phyloP scores from a whole-genome alignment of 2,797 vertebrate species.

The Syngnathus rostellatus region DNA sequence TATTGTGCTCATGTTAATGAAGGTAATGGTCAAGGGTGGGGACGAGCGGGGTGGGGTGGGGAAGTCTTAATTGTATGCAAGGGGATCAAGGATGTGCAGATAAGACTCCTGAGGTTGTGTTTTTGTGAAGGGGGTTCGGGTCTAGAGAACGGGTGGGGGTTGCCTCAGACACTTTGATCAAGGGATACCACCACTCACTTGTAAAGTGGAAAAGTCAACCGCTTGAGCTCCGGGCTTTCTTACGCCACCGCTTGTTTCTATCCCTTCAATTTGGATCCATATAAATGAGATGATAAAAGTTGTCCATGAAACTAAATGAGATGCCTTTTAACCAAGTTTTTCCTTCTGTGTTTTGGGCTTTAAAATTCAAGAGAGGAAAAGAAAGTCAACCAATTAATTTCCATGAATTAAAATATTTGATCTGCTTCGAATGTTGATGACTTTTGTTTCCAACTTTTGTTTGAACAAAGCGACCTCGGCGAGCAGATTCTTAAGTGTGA shows the following conservation, averaged over 20 bases:
- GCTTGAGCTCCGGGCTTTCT: neutral
- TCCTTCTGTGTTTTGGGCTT: neutral
- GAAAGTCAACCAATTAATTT: too few relatives aligned
- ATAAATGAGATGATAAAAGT: too few relatives aligned
- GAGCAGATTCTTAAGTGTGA: neutral
- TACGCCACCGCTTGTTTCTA: too few relatives aligned
- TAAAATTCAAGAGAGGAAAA: neutral
- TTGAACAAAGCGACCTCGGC: neutral
- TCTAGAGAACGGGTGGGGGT: slow-evolving; percentile 1
- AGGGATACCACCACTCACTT: neutral
- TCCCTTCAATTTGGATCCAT: too few relatives aligned
- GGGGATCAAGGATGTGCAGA: slow-evolving; percentile 53
- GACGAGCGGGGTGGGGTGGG: slow-evolving; percentile 22
- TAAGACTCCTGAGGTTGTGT: slow-evolving; percentile 37
- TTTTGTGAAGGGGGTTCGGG: slow-evolving; percentile 10
- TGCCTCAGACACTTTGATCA: slow-evolving; percentile 9
- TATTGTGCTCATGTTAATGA: slow-evolving; percentile 62
- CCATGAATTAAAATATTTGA: too few relatives aligned
- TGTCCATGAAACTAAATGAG: neutral
- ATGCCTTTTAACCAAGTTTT: neutral
- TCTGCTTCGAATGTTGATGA: neutral
- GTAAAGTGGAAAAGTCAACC: slow-evolving; percentile 1
- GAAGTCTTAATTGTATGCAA: slow-evolving; percentile 60
- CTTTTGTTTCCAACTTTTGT: neutral
- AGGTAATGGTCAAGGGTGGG: slow-evolving; percentile 34